Evolutionary conservation across 2,113 vertebrate species (phyloP).

Genomic region (Malurus cyaneus): DNA sequence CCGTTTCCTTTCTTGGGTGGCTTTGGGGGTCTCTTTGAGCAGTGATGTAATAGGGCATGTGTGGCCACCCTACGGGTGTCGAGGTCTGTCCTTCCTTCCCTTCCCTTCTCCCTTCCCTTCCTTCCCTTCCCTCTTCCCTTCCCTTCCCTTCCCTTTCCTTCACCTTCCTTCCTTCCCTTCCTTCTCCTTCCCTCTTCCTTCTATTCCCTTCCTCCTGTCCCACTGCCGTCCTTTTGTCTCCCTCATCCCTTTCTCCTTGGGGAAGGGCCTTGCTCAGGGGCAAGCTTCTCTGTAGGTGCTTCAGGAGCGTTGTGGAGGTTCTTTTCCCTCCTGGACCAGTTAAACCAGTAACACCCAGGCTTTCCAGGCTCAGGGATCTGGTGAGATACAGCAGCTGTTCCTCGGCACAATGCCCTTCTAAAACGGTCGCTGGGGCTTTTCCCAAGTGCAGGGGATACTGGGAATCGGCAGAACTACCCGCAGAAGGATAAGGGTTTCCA

Average conservation of each 20-base stretch:
- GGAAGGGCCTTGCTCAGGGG: fast-evolving
- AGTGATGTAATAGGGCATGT: not conserved
- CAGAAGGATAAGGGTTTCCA: not conserved
- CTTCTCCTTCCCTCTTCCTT: no score
- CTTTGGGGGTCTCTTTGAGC: not conserved
- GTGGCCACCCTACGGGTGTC: fast-evolving
- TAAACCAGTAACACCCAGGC: not conserved
- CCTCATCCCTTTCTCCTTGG: no score
- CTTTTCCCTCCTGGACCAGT: not conserved
- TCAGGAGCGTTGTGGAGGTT: fast-evolving
- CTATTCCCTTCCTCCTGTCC: no score
- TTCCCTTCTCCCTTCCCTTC: no score
- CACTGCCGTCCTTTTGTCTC: no score
- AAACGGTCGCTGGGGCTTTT: not conserved
- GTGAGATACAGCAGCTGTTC: fast-evolving
- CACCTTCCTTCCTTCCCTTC: no score
- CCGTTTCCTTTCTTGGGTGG: not conserved
- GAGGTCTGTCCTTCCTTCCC: not conserved
- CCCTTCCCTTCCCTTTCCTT: no score
- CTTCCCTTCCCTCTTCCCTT: no score
- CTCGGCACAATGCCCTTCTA: not conserved
- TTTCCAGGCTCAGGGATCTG: fast-evolving
- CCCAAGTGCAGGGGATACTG: not conserved
- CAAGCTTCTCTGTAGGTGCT: fast-evolving
- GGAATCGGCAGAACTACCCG: not conserved